These are phyloP conservation scores for Ectropis crepuscularia DNA, from an alignment of 2,888 invertebrate species.

Conservation along the genomic window DNA sequence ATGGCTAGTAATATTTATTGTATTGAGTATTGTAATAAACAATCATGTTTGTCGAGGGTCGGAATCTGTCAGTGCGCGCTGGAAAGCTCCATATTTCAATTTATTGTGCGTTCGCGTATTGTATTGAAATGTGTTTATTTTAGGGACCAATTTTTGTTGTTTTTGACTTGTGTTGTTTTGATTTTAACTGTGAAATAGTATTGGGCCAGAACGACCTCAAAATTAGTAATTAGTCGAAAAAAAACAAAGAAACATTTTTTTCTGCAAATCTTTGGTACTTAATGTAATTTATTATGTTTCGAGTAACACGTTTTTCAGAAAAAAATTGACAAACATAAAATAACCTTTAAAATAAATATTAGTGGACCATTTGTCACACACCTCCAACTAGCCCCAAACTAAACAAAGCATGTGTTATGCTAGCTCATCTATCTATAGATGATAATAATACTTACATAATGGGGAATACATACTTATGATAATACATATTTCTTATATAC, in stretches of 20 bases:
- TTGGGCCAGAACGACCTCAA: not conserved
- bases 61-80: slow-evolving; percentile 46
- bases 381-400: no score
- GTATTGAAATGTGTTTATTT: slow-evolving; percentile 18
- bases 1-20: slow-evolving; percentile 62
- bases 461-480: no score
- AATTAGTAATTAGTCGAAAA: not conserved
- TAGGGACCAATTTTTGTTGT: slow-evolving; percentile 5
- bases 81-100: slow-evolving; percentile 30
- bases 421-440: no score
- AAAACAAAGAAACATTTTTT: no score
- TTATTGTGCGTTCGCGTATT: slow-evolving; percentile 12
- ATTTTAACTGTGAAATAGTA: not conserved
- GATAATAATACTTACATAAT: no score
- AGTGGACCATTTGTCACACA: no score
- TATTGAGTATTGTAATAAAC: slow-evolving; percentile 58
- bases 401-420: no score
- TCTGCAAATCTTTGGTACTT: no score
- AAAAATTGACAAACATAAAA: no score
- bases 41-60: slow-evolving; percentile 49
- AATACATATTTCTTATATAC: not conserved
- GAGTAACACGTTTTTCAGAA: no score
- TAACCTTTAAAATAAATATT: no score
- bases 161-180: not conserved
- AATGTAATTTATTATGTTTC: no score